Evolutionary conservation across 2,113 vertebrate genomes (phyloP).

Genomic region (Antechinus flavipes): DNA sequence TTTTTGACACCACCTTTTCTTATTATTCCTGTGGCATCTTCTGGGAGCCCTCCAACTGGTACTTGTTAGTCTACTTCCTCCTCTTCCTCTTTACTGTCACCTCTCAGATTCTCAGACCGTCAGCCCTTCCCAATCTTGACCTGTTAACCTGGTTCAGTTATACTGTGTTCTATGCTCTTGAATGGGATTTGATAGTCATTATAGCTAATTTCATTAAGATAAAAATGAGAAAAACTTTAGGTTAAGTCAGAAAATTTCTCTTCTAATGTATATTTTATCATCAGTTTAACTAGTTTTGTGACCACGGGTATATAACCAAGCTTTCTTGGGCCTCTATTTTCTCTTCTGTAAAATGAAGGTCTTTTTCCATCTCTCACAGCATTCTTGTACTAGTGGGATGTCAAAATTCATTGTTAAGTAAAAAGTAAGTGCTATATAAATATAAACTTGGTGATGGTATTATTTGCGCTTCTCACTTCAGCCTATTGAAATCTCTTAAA

Average conservation of each 20-base stretch:
- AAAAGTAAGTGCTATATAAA: neutral
- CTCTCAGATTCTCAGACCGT: neutral
- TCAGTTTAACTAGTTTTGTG: neutral
- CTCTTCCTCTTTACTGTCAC: neutral
- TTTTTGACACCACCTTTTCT: neutral
- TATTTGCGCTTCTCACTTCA: neutral
- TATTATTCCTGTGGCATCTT: neutral
- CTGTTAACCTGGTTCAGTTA: neutral
- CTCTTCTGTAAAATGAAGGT: neutral
- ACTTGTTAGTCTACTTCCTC: neutral
- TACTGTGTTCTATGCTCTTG: neutral
- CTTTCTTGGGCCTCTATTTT: neutral
- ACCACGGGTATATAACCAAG: neutral
- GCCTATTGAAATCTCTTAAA: neutral
- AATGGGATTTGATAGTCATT: neutral
- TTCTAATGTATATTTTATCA: neutral
- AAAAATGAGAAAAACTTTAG: neutral
- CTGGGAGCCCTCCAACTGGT: neutral
- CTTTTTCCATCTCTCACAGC: neutral
- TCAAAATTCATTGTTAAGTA: neutral
- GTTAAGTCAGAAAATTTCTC: neutral
- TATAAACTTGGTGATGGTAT: neutral
- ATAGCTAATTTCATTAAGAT: neutral
- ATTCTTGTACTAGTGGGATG: neutral
- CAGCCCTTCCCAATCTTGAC: neutral